A percentile compares a stretch with the other conserved stretches of the same genome.
Conservation (phyloP, 1,140 invertebrate species). For the Diorhabda elongata region DNA sequence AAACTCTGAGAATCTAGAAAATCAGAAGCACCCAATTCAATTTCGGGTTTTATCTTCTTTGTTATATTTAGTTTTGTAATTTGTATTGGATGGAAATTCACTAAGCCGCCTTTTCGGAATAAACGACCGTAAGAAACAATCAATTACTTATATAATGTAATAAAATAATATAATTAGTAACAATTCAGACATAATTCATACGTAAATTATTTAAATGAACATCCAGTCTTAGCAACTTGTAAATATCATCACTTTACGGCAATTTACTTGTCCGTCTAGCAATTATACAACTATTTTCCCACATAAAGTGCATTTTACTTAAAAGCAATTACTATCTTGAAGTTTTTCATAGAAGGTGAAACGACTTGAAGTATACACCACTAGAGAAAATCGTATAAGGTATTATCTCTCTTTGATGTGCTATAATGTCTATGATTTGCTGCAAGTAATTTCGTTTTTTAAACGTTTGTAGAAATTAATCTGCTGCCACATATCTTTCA, state of each 20-base stretch:
- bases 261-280: background rate
- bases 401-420: background rate
- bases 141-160: too few relatives aligned
- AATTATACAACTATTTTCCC: conserved; percentile 2
- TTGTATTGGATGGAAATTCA: too few relatives aligned
- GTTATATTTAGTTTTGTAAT: too few relatives aligned
- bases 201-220: too few relatives aligned
- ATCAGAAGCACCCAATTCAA: too few relatives aligned
- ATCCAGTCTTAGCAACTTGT: background rate
- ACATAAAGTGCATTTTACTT: background rate
- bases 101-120: too few relatives aligned
- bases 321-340: background rate
- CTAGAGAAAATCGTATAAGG: background rate
- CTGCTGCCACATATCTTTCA: background rate
- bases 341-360: background rate
- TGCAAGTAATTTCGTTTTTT: background rate
- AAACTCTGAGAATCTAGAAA: too few relatives aligned
- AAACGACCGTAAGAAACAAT: too few relatives aligned
- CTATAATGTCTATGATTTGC: conserved; percentile 2
- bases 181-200: too few relatives aligned
- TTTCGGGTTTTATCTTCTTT: too few relatives aligned
- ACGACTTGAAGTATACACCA: background rate
- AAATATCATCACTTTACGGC: background rate
- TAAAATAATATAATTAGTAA: too few relatives aligned
- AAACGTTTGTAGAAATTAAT: background rate